Conservation (phyloP, 1,140 invertebrate species). For the Atta texana region DNA sequence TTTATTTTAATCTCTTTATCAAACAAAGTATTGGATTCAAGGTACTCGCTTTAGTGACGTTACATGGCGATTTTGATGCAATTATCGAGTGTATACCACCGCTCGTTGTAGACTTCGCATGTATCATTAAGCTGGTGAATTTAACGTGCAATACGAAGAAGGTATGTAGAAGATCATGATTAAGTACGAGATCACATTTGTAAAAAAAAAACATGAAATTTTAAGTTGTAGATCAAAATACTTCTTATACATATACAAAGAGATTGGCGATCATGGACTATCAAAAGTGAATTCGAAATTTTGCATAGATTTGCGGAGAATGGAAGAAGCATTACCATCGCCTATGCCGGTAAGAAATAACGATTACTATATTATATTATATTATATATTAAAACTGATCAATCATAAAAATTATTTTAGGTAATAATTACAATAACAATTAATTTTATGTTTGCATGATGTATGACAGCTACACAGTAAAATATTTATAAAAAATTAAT, state of each 20-base stretch:
- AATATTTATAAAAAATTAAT: background rate
- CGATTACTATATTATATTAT: background rate
- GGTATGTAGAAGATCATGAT: background rate
- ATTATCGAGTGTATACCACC: constrained; percentile 40
- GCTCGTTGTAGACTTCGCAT: background rate
- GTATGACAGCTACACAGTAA: background rate
- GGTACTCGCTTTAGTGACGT: constrained; percentile 34
- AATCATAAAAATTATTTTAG: background rate
- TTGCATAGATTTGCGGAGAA: constrained; percentile 33
- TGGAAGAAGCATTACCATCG: constrained; percentile 43
- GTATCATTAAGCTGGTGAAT: constrained; percentile 19
- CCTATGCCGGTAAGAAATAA: constrained; percentile 39
- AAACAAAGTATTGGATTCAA: constrained; percentile 12
- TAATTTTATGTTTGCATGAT: background rate
- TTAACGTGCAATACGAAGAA: background rate
- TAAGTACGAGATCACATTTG: background rate
- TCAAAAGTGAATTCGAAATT: constrained; percentile 34
- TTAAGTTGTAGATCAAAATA: constrained; percentile 37
- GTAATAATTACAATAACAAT: background rate
- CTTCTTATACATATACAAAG: constrained; percentile 29
- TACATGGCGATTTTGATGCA: background rate
- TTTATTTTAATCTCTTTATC: background rate
- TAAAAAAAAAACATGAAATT: constrained; percentile 33
- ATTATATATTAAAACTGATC: background rate
- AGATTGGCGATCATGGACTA: constrained; percentile 24